Conservation (phyloP, 2,888 invertebrate species). For the Seira ritae region DNA sequence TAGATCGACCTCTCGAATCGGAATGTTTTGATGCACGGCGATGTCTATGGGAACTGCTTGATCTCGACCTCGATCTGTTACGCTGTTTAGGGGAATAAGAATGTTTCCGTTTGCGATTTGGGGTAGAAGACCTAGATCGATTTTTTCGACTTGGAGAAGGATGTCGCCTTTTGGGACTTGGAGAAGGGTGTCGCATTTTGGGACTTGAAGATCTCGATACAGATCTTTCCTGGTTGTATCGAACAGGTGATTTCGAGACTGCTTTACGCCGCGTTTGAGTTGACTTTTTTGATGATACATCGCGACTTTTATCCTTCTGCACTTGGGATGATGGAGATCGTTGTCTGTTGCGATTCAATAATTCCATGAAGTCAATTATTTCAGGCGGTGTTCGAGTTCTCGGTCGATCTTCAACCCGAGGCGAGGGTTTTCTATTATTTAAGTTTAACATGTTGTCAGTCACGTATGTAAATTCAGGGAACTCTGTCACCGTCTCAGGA, state of each 20-base stretch:
- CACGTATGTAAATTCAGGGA: slow-evolving; percentile 47
- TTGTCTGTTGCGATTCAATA: neutral
- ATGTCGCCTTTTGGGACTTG: neutral
- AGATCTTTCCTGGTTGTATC: neutral
- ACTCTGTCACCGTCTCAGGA: neutral
- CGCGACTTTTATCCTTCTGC: neutral
- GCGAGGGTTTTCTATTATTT: neutral
- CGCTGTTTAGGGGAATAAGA: too few relatives aligned
- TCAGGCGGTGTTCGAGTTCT: neutral
- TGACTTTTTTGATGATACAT: neutral
- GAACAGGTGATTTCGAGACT: neutral
- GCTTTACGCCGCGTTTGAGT: neutral
- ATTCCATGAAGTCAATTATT: too few relatives aligned
- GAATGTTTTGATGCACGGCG: neutral
- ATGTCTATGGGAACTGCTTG: neutral
- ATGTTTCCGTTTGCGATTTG: neutral
- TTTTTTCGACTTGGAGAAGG: neutral
- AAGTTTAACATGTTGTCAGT: slow-evolving; percentile 19
- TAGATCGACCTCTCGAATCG: neutral
- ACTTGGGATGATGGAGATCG: neutral
- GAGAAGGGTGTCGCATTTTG: neutral
- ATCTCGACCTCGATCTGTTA: slow-evolving; percentile 6
- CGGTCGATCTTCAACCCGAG: neutral
- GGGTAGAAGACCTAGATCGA: neutral
- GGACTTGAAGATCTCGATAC: neutral